Base-by-base conservation (phyloP, 2,113 vertebrate species). In the Diphyllodes magnificus region DNA sequence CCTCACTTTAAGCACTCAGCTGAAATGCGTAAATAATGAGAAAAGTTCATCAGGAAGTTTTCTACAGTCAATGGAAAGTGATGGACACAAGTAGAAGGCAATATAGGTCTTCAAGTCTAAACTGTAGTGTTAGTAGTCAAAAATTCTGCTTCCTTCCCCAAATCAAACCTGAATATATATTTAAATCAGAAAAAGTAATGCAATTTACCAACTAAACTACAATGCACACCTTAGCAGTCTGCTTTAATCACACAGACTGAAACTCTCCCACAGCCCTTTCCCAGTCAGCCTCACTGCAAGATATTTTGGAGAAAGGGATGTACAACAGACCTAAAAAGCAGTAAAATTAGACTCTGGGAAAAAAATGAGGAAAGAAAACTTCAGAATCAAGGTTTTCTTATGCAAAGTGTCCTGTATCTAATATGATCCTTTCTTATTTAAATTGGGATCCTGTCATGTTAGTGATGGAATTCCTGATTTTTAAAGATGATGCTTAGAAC, bases 241-340 rank as follows among this genome's bases (percentile, higher is more conserved):
- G 13, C 30, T 88, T 31, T 63, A 23, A 33, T 11, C 8, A 39
- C 0, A 6, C 25, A 76, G 45, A 27, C 12, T 18, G 57, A 50
- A 56, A 71, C 7, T 72, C 21, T 73, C 24, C 19, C 19, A 49
- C 31, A 83, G 25, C 15, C 15, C 8, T 60, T 24, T 91, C 56
- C 37, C 31, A 40, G 54, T 35, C 49, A 76, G 15, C 25, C 44
- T 91, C 56, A 73, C 45, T 2, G 0, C 0, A 0, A 21, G 8
- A 47, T 28, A 57, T 31, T 65, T 35, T 27, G 31, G 19, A 33
- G 28, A 39, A 86, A 61, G 5, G 11, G 37, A 42, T 53, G 18
- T 50, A 50, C 23, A 68, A 42, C 4, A n/a, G 56, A 65, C 33
- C n/a, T 40, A 73, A 77, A 81, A 83, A 64, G 51, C 19, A 69